These are phyloP conservation scores for Pseudomyrmex pallidus DNA, from an alignment of 1,140 invertebrate species.

Conservation along the genomic window DNA sequence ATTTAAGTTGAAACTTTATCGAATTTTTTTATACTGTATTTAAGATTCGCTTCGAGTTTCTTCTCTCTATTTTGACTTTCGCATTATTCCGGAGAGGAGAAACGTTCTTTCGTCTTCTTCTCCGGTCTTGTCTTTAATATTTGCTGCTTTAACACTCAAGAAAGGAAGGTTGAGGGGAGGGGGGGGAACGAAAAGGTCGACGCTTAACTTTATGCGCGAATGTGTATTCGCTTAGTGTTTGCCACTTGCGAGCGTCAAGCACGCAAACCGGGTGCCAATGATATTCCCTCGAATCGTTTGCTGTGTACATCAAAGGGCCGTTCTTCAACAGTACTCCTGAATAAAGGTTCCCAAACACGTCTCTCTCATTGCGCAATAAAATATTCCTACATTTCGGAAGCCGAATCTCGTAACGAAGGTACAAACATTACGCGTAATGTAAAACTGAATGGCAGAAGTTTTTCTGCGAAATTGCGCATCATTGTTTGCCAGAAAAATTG, in stretches of 20 bases:
- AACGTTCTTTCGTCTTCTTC: neutral
- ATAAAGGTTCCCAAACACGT: neutral
- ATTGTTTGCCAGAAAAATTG: neutral
- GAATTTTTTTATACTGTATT: neutral
- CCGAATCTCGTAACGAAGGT: too few species aligned
- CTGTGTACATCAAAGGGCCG: constrained; percentile 20
- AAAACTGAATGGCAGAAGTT: neutral
- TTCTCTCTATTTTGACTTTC: constrained; percentile 20
- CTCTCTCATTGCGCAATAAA: too few species aligned
- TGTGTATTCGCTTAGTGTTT: constrained; percentile 49
- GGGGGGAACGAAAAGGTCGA: neutral
- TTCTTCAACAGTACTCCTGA: neutral
- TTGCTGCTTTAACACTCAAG: neutral
- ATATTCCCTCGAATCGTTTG: constrained; percentile 48
- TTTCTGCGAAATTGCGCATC: neutral
- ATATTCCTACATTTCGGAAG: too few species aligned
- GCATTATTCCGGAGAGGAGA: neutral
- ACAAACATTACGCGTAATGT: too few species aligned
- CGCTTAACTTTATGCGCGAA: constrained; percentile 33
- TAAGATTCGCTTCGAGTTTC: neutral
- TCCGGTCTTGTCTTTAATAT: neutral
- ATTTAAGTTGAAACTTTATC: neutral
- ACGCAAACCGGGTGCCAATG: constrained; percentile 13
- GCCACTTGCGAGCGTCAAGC: constrained; percentile 26
- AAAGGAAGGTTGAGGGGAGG: neutral